Conservation (phyloP, 2,113 vertebrate species). For the Stigmatopora nigra region DNA sequence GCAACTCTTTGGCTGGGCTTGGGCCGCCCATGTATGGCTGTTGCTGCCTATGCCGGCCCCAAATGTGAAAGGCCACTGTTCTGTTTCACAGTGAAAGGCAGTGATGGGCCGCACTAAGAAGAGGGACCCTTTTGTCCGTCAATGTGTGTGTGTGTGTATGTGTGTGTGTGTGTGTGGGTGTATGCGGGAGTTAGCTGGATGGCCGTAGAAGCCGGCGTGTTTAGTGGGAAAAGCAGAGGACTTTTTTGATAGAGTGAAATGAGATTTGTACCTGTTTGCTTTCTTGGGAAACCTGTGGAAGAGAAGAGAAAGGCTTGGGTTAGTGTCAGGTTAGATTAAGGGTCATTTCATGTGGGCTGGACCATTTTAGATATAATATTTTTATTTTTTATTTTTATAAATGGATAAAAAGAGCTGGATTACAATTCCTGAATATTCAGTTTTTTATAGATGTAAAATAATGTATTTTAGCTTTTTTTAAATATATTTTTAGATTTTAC, state of each 20-base stretch:
- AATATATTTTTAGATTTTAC: too few relatives aligned
- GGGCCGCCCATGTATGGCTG: slow-evolving; percentile 57
- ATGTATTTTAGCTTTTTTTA: too few relatives aligned
- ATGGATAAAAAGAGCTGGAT: too few relatives aligned
- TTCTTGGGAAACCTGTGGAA: slow-evolving; percentile 95
- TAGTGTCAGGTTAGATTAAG: too few relatives aligned
- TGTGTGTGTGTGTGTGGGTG: slow-evolving; percentile 29
- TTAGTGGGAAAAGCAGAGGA: slow-evolving; percentile 54
- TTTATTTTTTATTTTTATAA: too few relatives aligned
- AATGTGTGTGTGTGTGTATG: slow-evolving; percentile 34
- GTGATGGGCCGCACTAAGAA: slow-evolving; percentile 62
- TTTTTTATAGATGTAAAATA: too few relatives aligned
- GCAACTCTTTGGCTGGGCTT: slow-evolving; percentile 48
- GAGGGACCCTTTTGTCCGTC: slow-evolving; percentile 65
- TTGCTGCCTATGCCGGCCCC: slow-evolving; percentile 52
- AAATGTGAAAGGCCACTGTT: slow-evolving; percentile 66
- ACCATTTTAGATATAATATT: too few relatives aligned
- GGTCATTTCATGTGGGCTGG: too few relatives aligned
- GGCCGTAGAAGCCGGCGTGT: slow-evolving; percentile 16
- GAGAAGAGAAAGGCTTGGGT: slow-evolving; percentile 26
- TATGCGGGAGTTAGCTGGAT: slow-evolving; percentile 17
- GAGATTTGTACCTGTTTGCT: slow-evolving; percentile 83
- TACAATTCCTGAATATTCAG: too few relatives aligned
- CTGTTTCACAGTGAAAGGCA: slow-evolving; percentile 65
- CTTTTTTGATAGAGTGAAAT: slow-evolving; percentile 46